A percentile compares a stretch with the other conserved stretches of the same genome.
phyloP scores from a whole-genome alignment of 2,888 invertebrate species.

The Apeira syringaria region DNA sequence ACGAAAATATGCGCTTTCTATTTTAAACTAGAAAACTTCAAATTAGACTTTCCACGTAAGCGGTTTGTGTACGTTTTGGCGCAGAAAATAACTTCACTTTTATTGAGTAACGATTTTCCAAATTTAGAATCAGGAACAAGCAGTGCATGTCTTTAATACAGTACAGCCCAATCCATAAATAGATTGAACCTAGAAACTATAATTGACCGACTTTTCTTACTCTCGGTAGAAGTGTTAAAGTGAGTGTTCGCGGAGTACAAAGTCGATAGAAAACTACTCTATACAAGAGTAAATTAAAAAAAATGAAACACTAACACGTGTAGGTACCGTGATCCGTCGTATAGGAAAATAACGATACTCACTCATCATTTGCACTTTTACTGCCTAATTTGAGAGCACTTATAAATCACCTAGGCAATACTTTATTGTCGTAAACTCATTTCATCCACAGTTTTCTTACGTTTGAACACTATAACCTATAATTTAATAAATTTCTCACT shows the following conservation, averaged over 20 bases:
- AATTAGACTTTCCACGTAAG: conserved; percentile 28
- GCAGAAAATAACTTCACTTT: conserved; percentile 22
- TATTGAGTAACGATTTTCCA: conserved; percentile 20
- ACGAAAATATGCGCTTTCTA: conserved; percentile 51
- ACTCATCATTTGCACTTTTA: conserved; percentile 54
- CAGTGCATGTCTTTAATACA: conserved; percentile 49
- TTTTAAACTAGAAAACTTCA: conserved; percentile 22
- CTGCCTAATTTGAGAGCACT: conserved; percentile 42
- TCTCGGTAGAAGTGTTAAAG: conserved; percentile 36
- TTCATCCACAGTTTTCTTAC: conserved; percentile 55
- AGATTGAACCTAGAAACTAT: conserved; percentile 62
- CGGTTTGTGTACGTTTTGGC: conserved; percentile 22
- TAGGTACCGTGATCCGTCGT: conserved; percentile 49
- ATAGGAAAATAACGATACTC: conserved; percentile 51
- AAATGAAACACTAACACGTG: conserved; percentile 63
- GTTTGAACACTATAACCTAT: conserved; percentile 74
- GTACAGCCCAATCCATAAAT: conserved; percentile 59
- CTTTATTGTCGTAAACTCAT: conserved; percentile 29
- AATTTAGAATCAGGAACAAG: conserved; percentile 42
- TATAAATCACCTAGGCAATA: conserved; percentile 13
- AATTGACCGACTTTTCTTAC: conserved; percentile 44
- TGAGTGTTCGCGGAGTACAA: conserved; percentile 38
- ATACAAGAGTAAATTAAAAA: conserved; percentile 52
- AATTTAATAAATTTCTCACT: conserved; percentile 61
- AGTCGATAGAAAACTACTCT: conserved; percentile 42